Conservation (phyloP, 1,140 invertebrate species). For the Pseudomyrmex pallidus region DNA sequence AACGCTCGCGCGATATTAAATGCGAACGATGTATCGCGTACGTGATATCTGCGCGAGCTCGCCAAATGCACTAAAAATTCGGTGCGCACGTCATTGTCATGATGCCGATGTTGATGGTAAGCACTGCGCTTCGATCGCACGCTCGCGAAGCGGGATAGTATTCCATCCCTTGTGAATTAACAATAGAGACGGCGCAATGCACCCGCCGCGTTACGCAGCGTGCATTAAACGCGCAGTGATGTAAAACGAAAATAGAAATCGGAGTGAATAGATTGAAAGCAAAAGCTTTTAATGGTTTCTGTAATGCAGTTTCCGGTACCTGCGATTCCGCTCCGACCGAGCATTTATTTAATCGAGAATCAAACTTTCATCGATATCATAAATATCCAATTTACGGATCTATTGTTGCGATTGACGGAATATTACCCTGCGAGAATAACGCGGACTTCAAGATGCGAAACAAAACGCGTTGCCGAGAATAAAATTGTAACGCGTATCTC, state of each 20-base stretch:
- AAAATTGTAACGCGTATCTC: not conserved
- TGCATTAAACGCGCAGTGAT: conserved; percentile 27
- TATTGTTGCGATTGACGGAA: not conserved
- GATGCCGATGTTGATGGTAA: conserved; percentile 27
- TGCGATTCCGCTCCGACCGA: not conserved
- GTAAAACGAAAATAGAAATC: conserved; percentile 19
- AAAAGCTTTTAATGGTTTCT: conserved; percentile 46
- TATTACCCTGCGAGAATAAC: not conserved
- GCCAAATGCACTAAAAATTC: conserved; percentile 55
- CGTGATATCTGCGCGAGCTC: conserved; percentile 49
- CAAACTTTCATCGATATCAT: conserved; percentile 5
- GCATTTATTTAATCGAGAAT: conserved; percentile 27
- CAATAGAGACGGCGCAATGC: conserved; percentile 40
- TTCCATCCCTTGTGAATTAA: conserved; percentile 48
- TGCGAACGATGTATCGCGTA: conserved; percentile 51
- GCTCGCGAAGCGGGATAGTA: conserved; percentile 14
- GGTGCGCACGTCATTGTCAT: conserved; percentile 11
- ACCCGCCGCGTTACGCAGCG: conserved; percentile 3
- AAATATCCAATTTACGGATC: not conserved
- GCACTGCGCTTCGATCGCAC: conserved; percentile 26
- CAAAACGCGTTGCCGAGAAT: not conserved
- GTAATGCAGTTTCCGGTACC: conserved; percentile 32
- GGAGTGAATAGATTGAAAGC: conserved; percentile 17
- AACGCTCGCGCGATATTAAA: conserved; percentile 45
- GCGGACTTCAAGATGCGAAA: too few relatives aligned